Evolutionary conservation across 2,113 vertebrate genomes (phyloP).

Genomic region (Spilogale gracilis): DNA sequence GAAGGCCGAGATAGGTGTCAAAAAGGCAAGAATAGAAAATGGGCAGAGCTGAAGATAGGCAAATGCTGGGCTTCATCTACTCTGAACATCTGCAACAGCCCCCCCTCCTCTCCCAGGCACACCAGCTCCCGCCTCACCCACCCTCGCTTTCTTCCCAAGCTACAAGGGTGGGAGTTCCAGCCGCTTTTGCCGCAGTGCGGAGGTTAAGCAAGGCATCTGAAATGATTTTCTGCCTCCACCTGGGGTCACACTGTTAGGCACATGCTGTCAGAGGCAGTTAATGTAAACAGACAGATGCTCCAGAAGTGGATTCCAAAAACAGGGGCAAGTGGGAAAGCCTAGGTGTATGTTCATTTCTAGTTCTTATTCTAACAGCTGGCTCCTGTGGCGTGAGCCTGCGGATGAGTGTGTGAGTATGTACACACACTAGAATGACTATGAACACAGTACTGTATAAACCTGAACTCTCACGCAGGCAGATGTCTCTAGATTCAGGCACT

Average conservation of each 20-base stretch:
- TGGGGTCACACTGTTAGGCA: background rate
- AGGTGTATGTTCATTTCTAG: background rate
- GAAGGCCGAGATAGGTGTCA: background rate
- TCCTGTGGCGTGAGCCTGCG: background rate
- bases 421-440: background rate
- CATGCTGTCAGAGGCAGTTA: background rate
- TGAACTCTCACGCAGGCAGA: background rate
- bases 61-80: background rate
- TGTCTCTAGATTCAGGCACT: background rate
- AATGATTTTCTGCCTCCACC: background rate
- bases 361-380: background rate
- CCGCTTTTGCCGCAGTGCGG: conserved; percentile 79
- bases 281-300: background rate
- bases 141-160: background rate
- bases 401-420: no score
- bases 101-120: background rate
- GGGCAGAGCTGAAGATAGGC: background rate
- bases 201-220: conserved; percentile 37
- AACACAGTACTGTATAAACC: background rate
- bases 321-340: background rate
- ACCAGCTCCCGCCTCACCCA: background rate
- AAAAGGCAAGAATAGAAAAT: background rate
- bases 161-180: conserved; percentile 18
- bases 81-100: no score
- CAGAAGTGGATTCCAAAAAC: background rate